These are phyloP conservation scores for Trichogramma pretiosum DNA, from an alignment of 1,140 invertebrate species.

Conservation along the genomic window DNA sequence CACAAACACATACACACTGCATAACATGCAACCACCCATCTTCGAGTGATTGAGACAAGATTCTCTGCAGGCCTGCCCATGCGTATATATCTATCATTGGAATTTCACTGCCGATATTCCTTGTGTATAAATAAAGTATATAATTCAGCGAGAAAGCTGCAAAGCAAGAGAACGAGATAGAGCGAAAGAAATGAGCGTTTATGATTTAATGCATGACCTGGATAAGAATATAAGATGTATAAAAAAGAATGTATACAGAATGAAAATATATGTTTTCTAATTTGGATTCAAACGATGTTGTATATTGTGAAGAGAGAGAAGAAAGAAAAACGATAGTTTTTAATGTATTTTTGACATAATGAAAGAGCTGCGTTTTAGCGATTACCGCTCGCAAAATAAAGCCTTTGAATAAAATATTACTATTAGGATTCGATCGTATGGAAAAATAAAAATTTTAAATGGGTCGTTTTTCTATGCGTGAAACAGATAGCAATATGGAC, in stretches of 20 bases:
- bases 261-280: slow-evolving; percentile 24
- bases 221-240: slow-evolving; percentile 11
- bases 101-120: slow-evolving; percentile 50
- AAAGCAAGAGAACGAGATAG: slow-evolving; percentile 27
- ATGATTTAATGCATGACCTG: slow-evolving; percentile 28
- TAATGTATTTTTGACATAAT: too few species aligned
- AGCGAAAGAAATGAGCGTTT: slow-evolving; percentile 31
- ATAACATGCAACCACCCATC: too few species aligned
- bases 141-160: slow-evolving; percentile 32
- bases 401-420: too few species aligned
- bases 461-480: too few species aligned
- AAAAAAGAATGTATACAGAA: slow-evolving; percentile 21
- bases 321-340: slow-evolving; percentile 3
- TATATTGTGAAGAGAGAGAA: slow-evolving; percentile 11
- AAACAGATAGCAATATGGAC: too few species aligned
- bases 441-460: too few species aligned
- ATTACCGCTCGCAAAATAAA: too few species aligned
- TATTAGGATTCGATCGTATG: too few species aligned
- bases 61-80: slow-evolving; percentile 32
- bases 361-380: too few species aligned
- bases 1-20: too few species aligned
- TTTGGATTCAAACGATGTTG: too few species aligned
- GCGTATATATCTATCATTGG: slow-evolving; percentile 44
- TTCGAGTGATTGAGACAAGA: slow-evolving; percentile 22
- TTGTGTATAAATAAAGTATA: too few species aligned